Evolutionary conservation across 2,888 invertebrate genomes (phyloP), one percentile per base, ranked within the genome.

Genomic region (Melipona beecheii): DNA sequence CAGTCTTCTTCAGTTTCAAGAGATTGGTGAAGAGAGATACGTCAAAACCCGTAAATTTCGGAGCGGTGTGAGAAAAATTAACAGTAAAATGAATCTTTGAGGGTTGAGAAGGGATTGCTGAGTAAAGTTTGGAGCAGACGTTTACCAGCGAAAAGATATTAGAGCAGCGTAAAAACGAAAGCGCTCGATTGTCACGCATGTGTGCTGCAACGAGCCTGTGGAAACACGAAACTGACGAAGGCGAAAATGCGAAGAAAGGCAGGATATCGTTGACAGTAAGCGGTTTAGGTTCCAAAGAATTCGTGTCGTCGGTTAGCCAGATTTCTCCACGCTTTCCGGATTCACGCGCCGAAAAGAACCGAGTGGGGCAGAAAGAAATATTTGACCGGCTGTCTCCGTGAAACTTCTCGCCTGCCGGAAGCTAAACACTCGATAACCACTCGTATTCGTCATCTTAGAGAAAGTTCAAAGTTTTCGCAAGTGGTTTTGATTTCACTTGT

Each of bases 161-260:
- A 9, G 1, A 43, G 9, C 43, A 43, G 43, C 43, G n/a, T 56
- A 17, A 52, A 60, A 72, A 54, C 5, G 62, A 64, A 58, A 17
- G 13, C 54, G 52, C 31, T 69, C 62, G 77, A 60, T 84, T 84
- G 84, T 80, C 54, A 70, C 84, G 72, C 89, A 86, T 73, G 80
- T 89, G 87, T 15, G 13, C 70, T 80, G 72, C 75, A 71, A 50
- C 64, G 58, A 64, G 27, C 58, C 62, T 13, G 74, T 71, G 86
- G 83, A 78, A 90, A 81, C 71, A 75, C 69, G 85, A 87, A 81
- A 85, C 85, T 78, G 78, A 17, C 84, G 80, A 75, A 77, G 75
- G 65, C 79, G 84, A 83, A 87, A 77, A 83, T 78, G 73, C 81
- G 86, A 86, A 64, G 77, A 88, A 86, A 86, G 78, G 78, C 75